Conservation (phyloP, 2,888 invertebrate genomes). For the Dioctria rufipes region DNA sequence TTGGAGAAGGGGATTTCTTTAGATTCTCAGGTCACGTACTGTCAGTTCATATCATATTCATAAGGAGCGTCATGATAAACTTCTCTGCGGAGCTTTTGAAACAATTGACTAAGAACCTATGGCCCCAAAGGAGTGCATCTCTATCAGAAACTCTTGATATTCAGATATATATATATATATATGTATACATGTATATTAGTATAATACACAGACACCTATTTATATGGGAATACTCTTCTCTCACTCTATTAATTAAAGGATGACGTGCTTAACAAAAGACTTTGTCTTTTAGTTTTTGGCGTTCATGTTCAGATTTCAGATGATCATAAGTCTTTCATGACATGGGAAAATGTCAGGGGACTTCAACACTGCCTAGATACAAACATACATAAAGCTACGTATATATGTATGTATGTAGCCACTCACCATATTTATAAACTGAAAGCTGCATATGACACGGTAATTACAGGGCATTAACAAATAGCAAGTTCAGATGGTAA, state of each 20-base stretch:
- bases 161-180: no score
- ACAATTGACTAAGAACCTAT: constrained; percentile 14
- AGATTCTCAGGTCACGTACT: constrained; percentile 28
- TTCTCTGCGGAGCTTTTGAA: constrained; percentile 28
- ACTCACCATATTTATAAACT: neutral
- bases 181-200: no score
- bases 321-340: constrained; percentile 6
- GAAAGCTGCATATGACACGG: constrained; percentile 14
- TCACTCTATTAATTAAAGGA: constrained; percentile 17
- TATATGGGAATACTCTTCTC: no score
- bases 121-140: constrained; percentile 25
- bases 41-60: constrained; percentile 36
- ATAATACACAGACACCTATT: no score
- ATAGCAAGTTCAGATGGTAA: neutral
- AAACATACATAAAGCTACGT: no score
- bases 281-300: constrained; percentile 11
- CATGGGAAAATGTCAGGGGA: neutral
- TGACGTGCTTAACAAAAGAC: constrained; percentile 14
- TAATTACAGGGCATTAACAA: constrained; percentile 15
- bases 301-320: neutral
- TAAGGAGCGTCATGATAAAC: constrained; percentile 26
- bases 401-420: no score
- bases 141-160: neutral
- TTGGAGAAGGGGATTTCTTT: neutral
- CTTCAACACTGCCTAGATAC: no score